Evolutionary conservation across 2,113 vertebrate species (phyloP), one percentile per base, ranked within the genome.

Genomic region (Daubentonia madagascariensis): DNA sequence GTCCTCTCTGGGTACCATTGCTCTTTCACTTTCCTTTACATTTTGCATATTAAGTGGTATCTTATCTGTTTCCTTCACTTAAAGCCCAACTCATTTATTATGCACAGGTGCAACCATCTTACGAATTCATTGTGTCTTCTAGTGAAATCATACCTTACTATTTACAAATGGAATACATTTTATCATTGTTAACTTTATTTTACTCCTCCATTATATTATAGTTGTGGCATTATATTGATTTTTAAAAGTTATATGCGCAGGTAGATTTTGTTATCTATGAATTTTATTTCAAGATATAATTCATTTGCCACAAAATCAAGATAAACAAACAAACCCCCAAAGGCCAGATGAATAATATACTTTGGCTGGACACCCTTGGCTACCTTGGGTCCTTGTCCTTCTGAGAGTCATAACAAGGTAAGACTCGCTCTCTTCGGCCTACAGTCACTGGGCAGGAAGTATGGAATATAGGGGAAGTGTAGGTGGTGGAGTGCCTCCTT

Each of bases 221-320:
- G 28, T n/a, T 92, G 13, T 85, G 23, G 50, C 17, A 48, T 85
- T 80, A 28, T 43, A 61, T 50, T 68, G 25, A 54, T 80, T 68
- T 80, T 96, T 18, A 35, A 50, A 90, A 87, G n/a, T 87, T 92
- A 37, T 9, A 54, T 32, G 20, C 65, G 6, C 28, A 59, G 52
- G 28, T 37, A 89, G 40, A 14, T 73, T 73, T 95, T 87, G 40
- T 79, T 84, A 76, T 30, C 37, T 81, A 50, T 65, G 43, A 95
- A 85, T 72, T 96, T 96, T 94, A 92, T 92, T 85, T 87, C 61
- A 73, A 54, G 9, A 84, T 78, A 45, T 72, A 67, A 73, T 86
- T 90, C 18, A 57, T 75, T 68, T 85, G 6, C 43, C 63, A 61
- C 52, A 68, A 95, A 68, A 85, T 84, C 63, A 63, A 89, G 61